phyloP scores from a whole-genome alignment of 1,140 invertebrate species.

The Anagrus nilaparvatae region DNA sequence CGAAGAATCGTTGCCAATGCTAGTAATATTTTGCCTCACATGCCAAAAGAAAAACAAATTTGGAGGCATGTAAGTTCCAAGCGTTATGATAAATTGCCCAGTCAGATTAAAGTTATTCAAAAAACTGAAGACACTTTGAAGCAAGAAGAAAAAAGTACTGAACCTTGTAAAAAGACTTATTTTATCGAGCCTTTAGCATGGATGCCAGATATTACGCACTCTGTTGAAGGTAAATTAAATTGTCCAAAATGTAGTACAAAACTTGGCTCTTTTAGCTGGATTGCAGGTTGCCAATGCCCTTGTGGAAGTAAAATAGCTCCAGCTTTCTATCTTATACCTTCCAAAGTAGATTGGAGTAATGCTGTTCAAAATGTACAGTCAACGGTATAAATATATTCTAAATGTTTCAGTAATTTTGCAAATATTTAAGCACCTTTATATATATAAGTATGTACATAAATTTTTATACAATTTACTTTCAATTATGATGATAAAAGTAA shows the following conservation, averaged over 20 bases:
- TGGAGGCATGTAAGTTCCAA: slow-evolving; percentile 40
- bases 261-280: slow-evolving; percentile 75
- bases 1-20: slow-evolving; percentile 68
- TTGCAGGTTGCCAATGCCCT: slow-evolving; percentile 67
- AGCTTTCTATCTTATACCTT: slow-evolving; percentile 76
- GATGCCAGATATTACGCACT: slow-evolving; percentile 64
- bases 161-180: slow-evolving; percentile 56
- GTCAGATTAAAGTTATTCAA: slow-evolving; percentile 21
- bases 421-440: no score
- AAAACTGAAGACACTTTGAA: slow-evolving; percentile 26
- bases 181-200: slow-evolving; percentile 74
- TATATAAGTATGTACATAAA: no score
- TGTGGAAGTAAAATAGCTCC: slow-evolving; percentile 76
- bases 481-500: no score
- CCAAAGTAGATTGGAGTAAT: slow-evolving; percentile 77
- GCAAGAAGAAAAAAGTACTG: slow-evolving; percentile 23
- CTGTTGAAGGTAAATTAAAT: slow-evolving; percentile 65
- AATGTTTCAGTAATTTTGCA: no score
- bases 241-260: slow-evolving; percentile 74
- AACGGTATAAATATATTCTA: slow-evolving; percentile 48
- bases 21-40: slow-evolving; percentile 64
- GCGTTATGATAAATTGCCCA: slow-evolving; percentile 19
- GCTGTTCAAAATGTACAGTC: slow-evolving; percentile 77
- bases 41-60: slow-evolving; percentile 42
- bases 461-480: no score